Evolutionary conservation across 2,113 vertebrate species (phyloP), one percentile per base, ranked within the genome.

Genomic region (Telmatochromis bifrenatus): DNA sequence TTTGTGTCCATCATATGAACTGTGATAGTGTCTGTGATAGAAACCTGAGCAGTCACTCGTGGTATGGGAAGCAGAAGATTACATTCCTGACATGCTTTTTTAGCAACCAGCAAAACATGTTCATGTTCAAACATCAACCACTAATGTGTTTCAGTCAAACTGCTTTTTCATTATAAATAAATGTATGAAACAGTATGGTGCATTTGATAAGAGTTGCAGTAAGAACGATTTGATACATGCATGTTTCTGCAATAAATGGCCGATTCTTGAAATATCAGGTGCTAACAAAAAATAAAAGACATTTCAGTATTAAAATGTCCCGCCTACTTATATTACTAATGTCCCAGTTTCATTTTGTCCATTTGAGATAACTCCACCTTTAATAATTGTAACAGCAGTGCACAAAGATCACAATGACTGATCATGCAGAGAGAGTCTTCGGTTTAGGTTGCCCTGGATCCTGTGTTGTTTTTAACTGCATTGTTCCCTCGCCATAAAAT

Each of bases 281-380:
- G 88, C 81, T 90, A 19, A 86, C 13, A 56, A 90, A 15, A 85
- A 93, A 91, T 92, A 90, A 88, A 93, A 21, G 23, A 85, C 0
- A 84, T 10, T 21, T 77, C 28, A 35, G 9, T 13, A 33, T 73
- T 53, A 8, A 73, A 42, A 68, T 42, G 4, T 19, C 88, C 35
- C 19, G 17, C 70, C 12, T 68, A n/a, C 5, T 47, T 62, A 14
- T 6, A 39, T 65, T 39, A 47, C 49, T 81, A 3, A 65, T 28
- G 54, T 9, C 21, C 21, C 21, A 23, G 37, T 56, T 42, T 81
- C 6, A 12, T 26, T 23, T 26, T 26, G 21, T 56, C 53, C 9
- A 12, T 0, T 10, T 49, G 70, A 31, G 42, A 28, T 49, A 31
- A 77, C 23, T 1, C 23, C 45, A 19, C 26, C 15, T 49, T 19